Evolutionary conservation across 2,113 vertebrate species (phyloP).

Genomic region (Apteryx mantelli): DNA sequence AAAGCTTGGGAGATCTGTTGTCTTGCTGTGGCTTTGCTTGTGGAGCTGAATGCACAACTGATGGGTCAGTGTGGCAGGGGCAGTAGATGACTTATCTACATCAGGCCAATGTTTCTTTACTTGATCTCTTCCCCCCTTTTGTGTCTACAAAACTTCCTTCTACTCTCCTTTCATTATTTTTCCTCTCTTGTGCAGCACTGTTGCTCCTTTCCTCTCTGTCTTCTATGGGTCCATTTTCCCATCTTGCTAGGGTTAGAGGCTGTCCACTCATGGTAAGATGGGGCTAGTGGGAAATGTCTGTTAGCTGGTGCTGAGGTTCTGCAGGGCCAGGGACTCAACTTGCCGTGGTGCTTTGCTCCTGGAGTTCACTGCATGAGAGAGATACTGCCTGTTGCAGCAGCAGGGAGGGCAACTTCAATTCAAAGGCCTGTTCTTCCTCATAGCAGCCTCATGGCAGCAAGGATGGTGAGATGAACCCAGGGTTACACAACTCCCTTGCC

Average conservation of each 20-base stretch:
- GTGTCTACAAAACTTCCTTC: not conserved
- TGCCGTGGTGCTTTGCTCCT: too few species aligned
- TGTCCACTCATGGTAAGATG: not conserved
- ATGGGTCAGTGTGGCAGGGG: not conserved
- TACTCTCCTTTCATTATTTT: not conserved
- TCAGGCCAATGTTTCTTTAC: not conserved
- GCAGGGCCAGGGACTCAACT: too few species aligned
- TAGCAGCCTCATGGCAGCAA: too few species aligned
- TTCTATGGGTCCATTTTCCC: not conserved
- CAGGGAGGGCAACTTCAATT: too few species aligned
- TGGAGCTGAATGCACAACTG: not conserved
- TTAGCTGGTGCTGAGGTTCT: not conserved
- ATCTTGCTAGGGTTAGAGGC: not conserved
- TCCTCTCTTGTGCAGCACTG: not conserved
- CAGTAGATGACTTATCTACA: not conserved
- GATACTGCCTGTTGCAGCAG: too few species aligned
- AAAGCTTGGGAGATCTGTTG: not conserved
- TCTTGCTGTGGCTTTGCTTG: not conserved
- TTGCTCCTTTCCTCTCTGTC: not conserved
- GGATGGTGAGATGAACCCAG: too few species aligned
- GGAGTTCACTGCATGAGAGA: too few species aligned
- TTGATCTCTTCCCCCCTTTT: not conserved
- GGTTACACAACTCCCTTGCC: too few species aligned
- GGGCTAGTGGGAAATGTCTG: accelerated
- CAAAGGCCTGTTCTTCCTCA: too few species aligned